phyloP scores from a whole-genome alignment of 2,113 vertebrate species.

The Cinclus mexicanus region DNA sequence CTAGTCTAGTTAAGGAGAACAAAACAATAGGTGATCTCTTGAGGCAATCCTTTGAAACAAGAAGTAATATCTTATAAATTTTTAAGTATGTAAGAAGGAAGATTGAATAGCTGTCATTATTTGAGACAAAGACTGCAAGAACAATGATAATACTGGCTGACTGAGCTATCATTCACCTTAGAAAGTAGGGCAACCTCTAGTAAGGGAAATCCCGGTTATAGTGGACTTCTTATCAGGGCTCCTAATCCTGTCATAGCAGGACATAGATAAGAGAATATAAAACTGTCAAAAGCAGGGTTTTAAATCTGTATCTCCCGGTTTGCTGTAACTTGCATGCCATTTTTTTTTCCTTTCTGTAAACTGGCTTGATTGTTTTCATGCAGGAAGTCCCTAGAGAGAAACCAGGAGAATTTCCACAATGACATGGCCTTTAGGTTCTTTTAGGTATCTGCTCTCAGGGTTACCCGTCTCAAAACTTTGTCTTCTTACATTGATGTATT shows the following conservation, averaged over 20 bases:
- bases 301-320: background rate
- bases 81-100: background rate
- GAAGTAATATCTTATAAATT: background rate
- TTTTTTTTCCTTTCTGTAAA: background rate
- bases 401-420: background rate
- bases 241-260: background rate
- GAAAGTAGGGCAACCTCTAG: background rate
- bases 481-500: background rate
- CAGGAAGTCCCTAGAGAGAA: background rate
- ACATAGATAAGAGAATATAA: constrained; percentile 29
- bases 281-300: background rate
- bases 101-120: constrained; percentile 8
- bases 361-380: background rate
- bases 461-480: background rate
- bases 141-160: background rate
- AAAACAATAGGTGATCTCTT: constrained; percentile 17
- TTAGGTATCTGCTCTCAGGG: background rate
- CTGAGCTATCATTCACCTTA: background rate
- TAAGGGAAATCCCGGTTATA: background rate
- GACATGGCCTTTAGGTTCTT: background rate
- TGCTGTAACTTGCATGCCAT: background rate
- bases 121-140: background rate
- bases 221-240: background rate
- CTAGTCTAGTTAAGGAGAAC: background rate
- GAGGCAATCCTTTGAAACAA: constrained; percentile 13